Conservation (phyloP, 2,113 vertebrate genomes). For the Chunga burmeisteri region DNA sequence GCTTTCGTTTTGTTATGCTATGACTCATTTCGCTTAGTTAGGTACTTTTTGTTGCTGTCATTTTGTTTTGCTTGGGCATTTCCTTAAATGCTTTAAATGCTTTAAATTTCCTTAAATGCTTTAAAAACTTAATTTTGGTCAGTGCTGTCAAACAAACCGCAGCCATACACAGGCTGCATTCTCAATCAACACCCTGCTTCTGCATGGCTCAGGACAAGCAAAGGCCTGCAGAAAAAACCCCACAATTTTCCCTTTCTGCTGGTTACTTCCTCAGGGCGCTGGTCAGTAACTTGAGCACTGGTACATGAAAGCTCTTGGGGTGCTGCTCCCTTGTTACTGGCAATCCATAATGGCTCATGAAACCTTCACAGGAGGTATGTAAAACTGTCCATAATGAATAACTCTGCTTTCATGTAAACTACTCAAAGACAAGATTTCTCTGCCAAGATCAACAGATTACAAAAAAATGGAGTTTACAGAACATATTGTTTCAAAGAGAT, state of each 20-base stretch:
- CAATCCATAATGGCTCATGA: not conserved
- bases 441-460: not conserved
- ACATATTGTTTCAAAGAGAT: not conserved
- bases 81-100: too few relatives aligned
- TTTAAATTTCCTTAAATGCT: not conserved
- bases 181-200: not conserved
- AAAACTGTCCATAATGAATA: not conserved
- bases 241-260: not conserved
- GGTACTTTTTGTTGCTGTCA: not conserved
- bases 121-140: not conserved
- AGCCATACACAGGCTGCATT: not conserved
- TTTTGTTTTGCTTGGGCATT: not conserved
- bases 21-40: not conserved
- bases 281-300: not conserved
- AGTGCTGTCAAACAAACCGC: not conserved
- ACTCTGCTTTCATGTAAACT: not conserved
- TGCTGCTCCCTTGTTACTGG: fast-evolving
- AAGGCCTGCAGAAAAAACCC: not conserved
- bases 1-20: not conserved
- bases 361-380: not conserved
- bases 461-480: not conserved
- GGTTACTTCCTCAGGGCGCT: not conserved
- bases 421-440: not conserved
- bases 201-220: not conserved
- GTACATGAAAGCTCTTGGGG: not conserved